Conservation (phyloP, 2,113 vertebrate genomes). For the Sceloporus tristichus region DNA sequence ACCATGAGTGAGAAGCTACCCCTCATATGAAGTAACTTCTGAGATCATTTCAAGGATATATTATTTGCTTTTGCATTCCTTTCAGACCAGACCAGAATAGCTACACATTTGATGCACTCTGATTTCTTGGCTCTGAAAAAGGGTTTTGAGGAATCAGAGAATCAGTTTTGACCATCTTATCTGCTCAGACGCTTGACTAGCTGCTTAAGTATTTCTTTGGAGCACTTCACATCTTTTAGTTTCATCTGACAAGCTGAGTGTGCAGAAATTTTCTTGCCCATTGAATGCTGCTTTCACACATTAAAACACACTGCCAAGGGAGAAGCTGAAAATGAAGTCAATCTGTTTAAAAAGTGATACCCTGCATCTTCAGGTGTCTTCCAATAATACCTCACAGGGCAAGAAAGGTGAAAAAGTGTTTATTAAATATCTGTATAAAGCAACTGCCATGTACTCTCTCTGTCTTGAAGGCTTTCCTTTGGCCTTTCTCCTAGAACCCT, state of each 20-base stretch:
- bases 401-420: too few species aligned
- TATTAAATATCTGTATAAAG: too few species aligned
- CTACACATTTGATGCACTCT: neutral
- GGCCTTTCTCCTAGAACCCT: too few species aligned
- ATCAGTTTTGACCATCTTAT: constrained; percentile 2
- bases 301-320: neutral
- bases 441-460: too few species aligned
- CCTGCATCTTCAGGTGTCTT: too few species aligned
- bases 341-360: neutral
- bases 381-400: too few species aligned
- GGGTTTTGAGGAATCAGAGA: constrained; percentile 1
- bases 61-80: neutral
- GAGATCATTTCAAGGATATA: neutral
- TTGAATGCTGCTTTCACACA: neutral
- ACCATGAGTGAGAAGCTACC: too few species aligned
- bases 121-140: constrained; percentile 5
- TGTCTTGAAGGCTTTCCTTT: too few species aligned
- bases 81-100: constrained; percentile 15
- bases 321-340: neutral
- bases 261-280: neutral
- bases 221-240: neutral
- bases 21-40: constrained; percentile 4
- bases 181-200: neutral
- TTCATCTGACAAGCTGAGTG: neutral
- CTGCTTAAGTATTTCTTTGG: constrained; percentile 4